Percentiles rank a stretch among this genome's conserved stretches.
These are phyloP conservation scores for Neosalanx taihuensis DNA, from an alignment of 2,797 vertebrate species.

Conservation along the genomic window DNA sequence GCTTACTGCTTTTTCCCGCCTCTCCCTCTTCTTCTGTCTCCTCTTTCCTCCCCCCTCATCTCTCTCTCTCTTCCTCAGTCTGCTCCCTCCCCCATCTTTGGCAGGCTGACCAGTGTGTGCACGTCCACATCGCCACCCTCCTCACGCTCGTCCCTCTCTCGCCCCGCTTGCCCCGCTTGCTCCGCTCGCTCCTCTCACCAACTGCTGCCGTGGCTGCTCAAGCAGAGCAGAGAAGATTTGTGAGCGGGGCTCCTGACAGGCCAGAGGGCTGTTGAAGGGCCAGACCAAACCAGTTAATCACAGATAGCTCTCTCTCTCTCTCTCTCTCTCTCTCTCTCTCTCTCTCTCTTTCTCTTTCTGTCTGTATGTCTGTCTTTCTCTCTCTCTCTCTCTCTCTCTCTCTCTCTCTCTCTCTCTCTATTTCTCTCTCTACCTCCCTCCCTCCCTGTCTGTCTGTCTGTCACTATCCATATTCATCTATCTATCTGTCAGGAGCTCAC, in stretches of 20 bases:
- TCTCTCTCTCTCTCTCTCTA: background rate
- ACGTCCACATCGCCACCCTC: constrained; percentile 2
- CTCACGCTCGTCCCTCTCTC: background rate
- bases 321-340: constrained; percentile 5
- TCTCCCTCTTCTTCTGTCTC: constrained; percentile 37
- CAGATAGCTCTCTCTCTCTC: constrained; percentile 7
- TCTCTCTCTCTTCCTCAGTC: constrained; percentile 11
- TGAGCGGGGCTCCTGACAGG: constrained; percentile 17
- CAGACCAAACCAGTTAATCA: constrained; percentile 17
- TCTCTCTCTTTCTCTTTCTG: background rate
- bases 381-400: constrained; percentile 17
- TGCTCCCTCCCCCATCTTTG: background rate
- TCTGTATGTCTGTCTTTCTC: background rate
- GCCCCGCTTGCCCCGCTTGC: background rate
- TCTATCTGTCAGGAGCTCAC: too few relatives aligned
- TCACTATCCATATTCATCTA: constrained; percentile 32
- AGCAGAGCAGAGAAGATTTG: constrained; percentile 17
- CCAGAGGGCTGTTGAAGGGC: constrained; percentile 8
- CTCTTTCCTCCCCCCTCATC: constrained; percentile 47
- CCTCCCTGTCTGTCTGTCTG: background rate
- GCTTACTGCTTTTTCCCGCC: constrained; percentile 12
- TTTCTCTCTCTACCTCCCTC: background rate
- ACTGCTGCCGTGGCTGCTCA: constrained; percentile 26
- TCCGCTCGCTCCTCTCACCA: constrained; percentile 1
- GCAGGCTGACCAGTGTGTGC: constrained; percentile 1